Base-by-base conservation (phyloP, 2,797 vertebrate species). In the Fringilla coelebs region DNA sequence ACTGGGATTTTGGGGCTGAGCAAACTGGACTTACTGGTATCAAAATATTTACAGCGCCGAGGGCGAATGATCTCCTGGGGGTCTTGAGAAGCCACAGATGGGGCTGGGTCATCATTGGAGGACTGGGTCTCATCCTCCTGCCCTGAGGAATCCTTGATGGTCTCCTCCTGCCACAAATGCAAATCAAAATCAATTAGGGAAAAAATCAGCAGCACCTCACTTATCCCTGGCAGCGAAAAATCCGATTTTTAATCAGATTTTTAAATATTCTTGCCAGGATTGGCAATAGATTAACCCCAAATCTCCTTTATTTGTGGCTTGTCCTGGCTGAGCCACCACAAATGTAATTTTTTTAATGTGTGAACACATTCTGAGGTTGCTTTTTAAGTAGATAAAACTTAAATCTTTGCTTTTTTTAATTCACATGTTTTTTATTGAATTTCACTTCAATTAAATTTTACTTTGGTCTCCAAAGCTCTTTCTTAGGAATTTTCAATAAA, bases 31-130 rank as follows among this genome's bases (percentile, higher is more conserved):
- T 43, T 98, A 99, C 99, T 99, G 98, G 98, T 94, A 94, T 99
- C 99, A 97, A 99, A 99, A 96, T 99, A 99, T 97, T 98, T 99
- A 97, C 98, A 98, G 65, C 98, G 98, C 80, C 98, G 98, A 18
- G 98, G 98, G 26, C 98, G 98, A 80, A 99, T 98, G 29, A 99
- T 98, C 94, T 99, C 99, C 85, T 98, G 98, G 6, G 98, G 98
- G 95, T 98, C 98, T 26, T 98, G 98, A 43, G 98, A 98, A 71
- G 98, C 97, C 75, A 98, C 98, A 49, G 98, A 98, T 13, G 98
- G 98, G 8, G 98, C 98, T 46, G 98, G 98, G 67, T 98, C 98
- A 31, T 98, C 99, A 26, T 98, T 98, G 43, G 98, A 98, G 25
- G 98, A 98, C 87, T 98, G 98, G 29, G 97, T 98, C 79, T 99